A percentile compares a stretch with the other conserved stretches of the same genome.
Conservation (phyloP, 2,888 invertebrate species). For the Salticus scenicus region DNA sequence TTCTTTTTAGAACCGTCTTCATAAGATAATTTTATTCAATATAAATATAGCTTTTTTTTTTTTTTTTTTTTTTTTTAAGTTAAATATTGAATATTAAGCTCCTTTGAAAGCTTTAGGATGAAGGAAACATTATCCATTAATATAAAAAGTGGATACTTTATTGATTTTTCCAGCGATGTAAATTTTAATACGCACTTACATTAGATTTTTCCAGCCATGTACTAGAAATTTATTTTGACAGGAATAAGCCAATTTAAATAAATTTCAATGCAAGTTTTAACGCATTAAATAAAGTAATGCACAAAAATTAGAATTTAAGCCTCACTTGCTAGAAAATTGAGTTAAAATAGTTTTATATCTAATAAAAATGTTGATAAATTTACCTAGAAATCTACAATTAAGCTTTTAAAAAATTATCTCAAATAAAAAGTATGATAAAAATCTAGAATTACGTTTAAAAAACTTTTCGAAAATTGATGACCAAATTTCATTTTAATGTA, state of each 20-base stretch:
- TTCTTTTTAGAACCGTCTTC: neutral
- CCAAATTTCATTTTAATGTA: no score
- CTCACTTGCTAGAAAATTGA: no score
- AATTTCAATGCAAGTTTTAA: neutral
- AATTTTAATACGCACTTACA: neutral
- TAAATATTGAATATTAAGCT: neutral
- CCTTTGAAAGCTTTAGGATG: neutral
- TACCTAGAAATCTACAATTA: no score
- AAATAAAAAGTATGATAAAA: no score
- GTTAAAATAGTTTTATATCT: no score
- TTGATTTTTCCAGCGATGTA: neutral
- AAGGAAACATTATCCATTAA: neutral
- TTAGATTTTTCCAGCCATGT: neutral
- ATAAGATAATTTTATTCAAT: neutral
- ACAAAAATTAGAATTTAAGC: no score
- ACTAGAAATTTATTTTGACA: neutral
- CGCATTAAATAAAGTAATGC: neutral
- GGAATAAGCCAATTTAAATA: neutral
- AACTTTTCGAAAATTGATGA: no score
- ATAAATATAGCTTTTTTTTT: no score
- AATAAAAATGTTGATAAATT: no score
- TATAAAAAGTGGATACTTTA: neutral
- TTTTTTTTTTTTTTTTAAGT: no score
- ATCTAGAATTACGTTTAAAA: no score
- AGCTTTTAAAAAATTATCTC: no score